Percentiles rank a stretch among this genome's conserved stretches.
These are phyloP conservation scores for Rallus crepitans DNA, from an alignment of 2,797 vertebrate genomes.

Conservation along the genomic window DNA sequence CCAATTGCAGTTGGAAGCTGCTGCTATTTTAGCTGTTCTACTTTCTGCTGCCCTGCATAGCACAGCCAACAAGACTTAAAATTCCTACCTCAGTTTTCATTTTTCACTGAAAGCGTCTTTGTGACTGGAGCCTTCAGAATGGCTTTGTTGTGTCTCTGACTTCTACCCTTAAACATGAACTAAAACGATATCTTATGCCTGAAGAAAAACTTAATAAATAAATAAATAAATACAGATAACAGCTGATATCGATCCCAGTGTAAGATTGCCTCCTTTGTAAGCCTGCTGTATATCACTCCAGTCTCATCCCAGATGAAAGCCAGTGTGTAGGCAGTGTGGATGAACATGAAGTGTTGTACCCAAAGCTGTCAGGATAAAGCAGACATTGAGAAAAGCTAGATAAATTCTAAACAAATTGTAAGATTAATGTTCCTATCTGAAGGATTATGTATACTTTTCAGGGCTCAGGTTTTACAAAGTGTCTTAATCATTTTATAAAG, in stretches of 20 bases:
- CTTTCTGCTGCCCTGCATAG: conserved; percentile 66
- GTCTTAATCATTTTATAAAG: neutral
- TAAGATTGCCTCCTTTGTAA: neutral
- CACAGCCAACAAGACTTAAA: conserved; percentile 39
- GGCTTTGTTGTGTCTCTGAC: neutral
- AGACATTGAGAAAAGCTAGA: neutral
- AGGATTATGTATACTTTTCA: neutral
- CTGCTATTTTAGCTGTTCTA: conserved; percentile 71
- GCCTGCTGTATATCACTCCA: neutral
- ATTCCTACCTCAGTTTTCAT: conserved; percentile 23
- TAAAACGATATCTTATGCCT: neutral
- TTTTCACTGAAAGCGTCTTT: conserved; percentile 37
- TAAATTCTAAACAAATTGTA: neutral
- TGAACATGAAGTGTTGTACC: conserved; percentile 44
- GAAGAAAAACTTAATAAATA: neutral
- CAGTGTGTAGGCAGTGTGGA: conserved; percentile 39
- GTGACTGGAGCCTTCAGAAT: neutral
- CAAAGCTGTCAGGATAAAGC: conserved; percentile 48
- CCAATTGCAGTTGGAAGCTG: conserved; percentile 56
- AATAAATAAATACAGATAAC: neutral
- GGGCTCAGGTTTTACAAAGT: neutral
- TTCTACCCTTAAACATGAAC: neutral
- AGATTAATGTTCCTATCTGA: neutral
- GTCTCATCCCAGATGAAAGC: conserved; percentile 12
- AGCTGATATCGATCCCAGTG: neutral